A percentile compares a stretch with the other conserved stretches of the same genome.
Evolutionary conservation across 2,113 vertebrate species (phyloP).

Genomic region (Hepsetus odoe): DNA sequence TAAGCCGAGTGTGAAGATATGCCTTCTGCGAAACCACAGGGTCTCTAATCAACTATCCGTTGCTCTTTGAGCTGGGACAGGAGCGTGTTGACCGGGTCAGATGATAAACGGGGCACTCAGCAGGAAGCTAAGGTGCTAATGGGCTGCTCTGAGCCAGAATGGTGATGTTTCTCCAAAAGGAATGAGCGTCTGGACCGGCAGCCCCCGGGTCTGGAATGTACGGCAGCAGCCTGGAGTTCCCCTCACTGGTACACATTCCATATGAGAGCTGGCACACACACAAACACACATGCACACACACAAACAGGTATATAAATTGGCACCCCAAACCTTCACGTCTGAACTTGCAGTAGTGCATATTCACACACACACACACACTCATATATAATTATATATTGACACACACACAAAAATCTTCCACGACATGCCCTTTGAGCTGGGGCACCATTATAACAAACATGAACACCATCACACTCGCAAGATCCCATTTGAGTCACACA

Average conservation of each 20-base stretch:
- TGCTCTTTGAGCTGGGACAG: constrained; percentile 15
- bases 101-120: constrained; percentile 39
- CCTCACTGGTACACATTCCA: constrained; percentile 48
- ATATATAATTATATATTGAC: constrained; percentile 44
- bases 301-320: constrained; percentile 31
- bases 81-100: constrained; percentile 31
- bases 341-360: constrained; percentile 20
- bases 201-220: constrained; percentile 51
- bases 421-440: constrained; percentile 12
- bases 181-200: constrained; percentile 51
- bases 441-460: constrained; percentile 42
- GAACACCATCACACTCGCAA: constrained; percentile 41
- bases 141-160: constrained; percentile 1
- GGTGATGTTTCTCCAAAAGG: constrained; percentile 38
- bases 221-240: constrained; percentile 50
- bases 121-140: constrained; percentile 42
- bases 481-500: constrained; percentile 2
- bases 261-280: constrained; percentile 56
- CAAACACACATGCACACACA: constrained; percentile 37
- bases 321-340: constrained; percentile 27
- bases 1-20: not conserved
- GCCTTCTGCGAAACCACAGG: not conserved
- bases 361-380: too few species aligned
- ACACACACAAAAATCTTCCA: constrained; percentile 16
- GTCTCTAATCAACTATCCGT: not conserved